A percentile compares a stretch with the other conserved stretches of the same genome.
Evolutionary conservation across 2,888 invertebrate species (phyloP).

Genomic region (Campoplex capitator): DNA sequence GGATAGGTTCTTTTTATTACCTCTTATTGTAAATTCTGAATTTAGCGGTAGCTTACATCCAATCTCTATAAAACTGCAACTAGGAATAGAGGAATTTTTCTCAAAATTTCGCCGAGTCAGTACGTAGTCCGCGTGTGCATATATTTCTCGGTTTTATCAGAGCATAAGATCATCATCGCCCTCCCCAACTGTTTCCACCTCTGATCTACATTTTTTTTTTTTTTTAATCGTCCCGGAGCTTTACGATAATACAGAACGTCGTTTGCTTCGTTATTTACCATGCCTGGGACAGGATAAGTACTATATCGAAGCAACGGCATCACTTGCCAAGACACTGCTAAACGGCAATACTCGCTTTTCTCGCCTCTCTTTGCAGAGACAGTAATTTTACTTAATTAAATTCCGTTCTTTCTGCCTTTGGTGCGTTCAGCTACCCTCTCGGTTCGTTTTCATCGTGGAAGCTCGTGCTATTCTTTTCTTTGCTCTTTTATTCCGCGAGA

Average conservation of each 20-base stretch:
- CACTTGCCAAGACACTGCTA: slow-evolving; percentile 38
- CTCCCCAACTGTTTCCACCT: slow-evolving; percentile 28
- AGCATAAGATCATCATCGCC: slow-evolving; percentile 79
- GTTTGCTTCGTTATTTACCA: slow-evolving; percentile 73
- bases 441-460: slow-evolving; percentile 16
- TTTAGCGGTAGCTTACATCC: background rate
- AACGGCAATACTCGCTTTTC: slow-evolving; percentile 62
- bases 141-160: slow-evolving; percentile 79
- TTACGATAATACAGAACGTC: slow-evolving; percentile 70
- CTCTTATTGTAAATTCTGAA: background rate
- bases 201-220: slow-evolving; percentile 2
- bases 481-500: slow-evolving; percentile 14
- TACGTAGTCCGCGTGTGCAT: background rate
- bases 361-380: slow-evolving; percentile 71
- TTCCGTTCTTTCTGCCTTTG: slow-evolving; percentile 83
- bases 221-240: slow-evolving; percentile 44
- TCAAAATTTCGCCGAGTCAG: background rate
- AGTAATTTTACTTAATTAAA: slow-evolving; percentile 83
- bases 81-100: too few species aligned
- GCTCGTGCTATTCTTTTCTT: slow-evolving; percentile 5
- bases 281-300: slow-evolving; percentile 49
- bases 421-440: slow-evolving; percentile 46
- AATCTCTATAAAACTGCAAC: background rate
- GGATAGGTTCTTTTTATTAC: background rate
- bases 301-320: slow-evolving; percentile 39